Evolutionary conservation across 2,888 invertebrate species (phyloP), one percentile per base, ranked within the genome.

Genomic region (Dicycla oo): DNA sequence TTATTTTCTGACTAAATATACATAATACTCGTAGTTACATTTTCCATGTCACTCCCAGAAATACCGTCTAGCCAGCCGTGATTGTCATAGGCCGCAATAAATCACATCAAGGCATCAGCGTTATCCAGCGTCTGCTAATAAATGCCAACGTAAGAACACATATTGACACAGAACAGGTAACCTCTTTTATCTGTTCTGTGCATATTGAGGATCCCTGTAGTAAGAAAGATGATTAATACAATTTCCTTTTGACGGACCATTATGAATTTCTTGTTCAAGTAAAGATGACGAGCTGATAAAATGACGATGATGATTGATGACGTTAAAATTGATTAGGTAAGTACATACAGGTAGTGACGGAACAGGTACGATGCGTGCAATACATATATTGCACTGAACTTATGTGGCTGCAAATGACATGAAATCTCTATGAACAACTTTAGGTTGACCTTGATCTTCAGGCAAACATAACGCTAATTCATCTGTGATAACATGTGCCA

Each of bases 371-470:
- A 26, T n/a, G n/a, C 10, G 6, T n/a, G 15, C 7, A n/a, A n/a
- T n/a, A n/a, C 62, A 13, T 49, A 34, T 20, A 51, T 54, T 26
- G 20, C 18, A 63, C 26, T 8, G 49, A 62, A 15, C 23, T 23
- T 34, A 26, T 4, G 18, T 23, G 4, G 6, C 5, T 69, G 40
- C 3, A 34, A 34, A 47, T 18, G 7, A 47, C 15, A 45, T 20
- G 23, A 63, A 63, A 47, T 40, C 2, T 11, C 18, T 23, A n/a
- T 23, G 23, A 47, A 40, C 47, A 40, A 56, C 8, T 23, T 13
- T n/a, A 40, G 23, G 0, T 40, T 73, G 30, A 56, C 47, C 73
- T 67, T 34, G 45, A 45, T 45, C 15, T 51, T 56, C 23, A 58
- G 15, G 38, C 10, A 30, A 66, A 38, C 57, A 47, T 30, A 45